A percentile compares a stretch with the other conserved stretches of the same genome.
Conservation (phyloP, 2,113 vertebrate species). For the Clinocottus analis region DNA sequence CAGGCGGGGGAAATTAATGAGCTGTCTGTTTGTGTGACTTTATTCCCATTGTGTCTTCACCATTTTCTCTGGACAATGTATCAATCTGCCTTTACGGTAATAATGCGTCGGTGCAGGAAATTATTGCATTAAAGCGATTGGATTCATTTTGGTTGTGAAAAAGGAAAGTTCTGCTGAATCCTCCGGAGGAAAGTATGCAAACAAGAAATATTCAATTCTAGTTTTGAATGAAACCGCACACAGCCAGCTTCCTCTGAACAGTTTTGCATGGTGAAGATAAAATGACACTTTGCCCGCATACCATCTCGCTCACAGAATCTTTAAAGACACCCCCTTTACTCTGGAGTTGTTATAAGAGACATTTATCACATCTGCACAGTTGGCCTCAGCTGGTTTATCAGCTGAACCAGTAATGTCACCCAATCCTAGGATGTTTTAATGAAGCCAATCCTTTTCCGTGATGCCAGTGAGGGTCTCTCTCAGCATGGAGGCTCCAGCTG, state of each 20-base stretch:
- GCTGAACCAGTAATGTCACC: conserved; percentile 60
- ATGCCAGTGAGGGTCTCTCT: conserved; percentile 54
- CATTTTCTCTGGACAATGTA: conserved; percentile 73
- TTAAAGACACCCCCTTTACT: conserved; percentile 37
- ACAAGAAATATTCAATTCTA: conserved; percentile 4
- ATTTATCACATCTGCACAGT: conserved; percentile 66
- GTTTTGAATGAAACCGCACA: conserved; percentile 4
- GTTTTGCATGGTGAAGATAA: conserved; percentile 25
- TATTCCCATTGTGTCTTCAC: conserved; percentile 72
- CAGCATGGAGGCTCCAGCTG: conserved; percentile 69
- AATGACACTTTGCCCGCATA: background rate
- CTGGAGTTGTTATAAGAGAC: conserved; percentile 36
- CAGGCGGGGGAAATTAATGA: conserved; percentile 78
- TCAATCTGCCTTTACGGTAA: conserved; percentile 82
- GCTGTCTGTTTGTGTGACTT: conserved; percentile 79
- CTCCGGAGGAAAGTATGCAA: background rate
- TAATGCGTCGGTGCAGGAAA: conserved; percentile 70
- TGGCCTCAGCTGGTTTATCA: conserved; percentile 61
- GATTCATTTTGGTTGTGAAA: conserved; percentile 63
- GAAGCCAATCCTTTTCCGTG: conserved; percentile 58
- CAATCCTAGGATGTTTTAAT: conserved; percentile 60
- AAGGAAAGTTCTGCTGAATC: conserved; percentile 19
- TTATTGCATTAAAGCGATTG: conserved; percentile 78
- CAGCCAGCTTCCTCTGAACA: background rate
- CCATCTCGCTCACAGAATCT: background rate